A percentile compares a stretch with the other conserved stretches of the same genome.
phyloP scores from a whole-genome alignment of 1,140 invertebrate species.

The Portunus trituberculatus region DNA sequence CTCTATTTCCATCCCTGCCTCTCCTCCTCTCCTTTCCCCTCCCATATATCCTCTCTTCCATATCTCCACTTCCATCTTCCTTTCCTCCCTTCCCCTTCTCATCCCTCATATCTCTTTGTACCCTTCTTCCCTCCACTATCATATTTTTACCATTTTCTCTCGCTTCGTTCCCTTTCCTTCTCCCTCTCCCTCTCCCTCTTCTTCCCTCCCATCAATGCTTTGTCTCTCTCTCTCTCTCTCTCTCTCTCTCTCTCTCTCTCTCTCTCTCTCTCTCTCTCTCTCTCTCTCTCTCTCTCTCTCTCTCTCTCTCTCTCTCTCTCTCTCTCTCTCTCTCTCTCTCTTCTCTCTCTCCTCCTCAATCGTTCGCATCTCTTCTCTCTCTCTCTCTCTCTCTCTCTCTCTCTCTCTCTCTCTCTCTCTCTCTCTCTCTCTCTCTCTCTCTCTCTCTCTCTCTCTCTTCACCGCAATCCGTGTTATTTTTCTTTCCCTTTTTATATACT shows the following conservation, averaged over 20 bases:
- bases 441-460: neutral
- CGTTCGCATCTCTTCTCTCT: neutral
- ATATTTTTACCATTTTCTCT: neutral
- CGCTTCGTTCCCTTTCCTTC: too few species aligned
- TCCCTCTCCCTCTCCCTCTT: too few species aligned
- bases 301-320: neutral
- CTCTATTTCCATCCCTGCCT: neutral
- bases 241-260: too few species aligned
- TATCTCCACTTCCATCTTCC: neutral
- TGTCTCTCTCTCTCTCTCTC: too few species aligned
- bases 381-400: neutral
- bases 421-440: slow-evolving; percentile 17
- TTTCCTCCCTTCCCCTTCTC: neutral
- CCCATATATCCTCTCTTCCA: neutral
- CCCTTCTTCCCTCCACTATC: neutral
- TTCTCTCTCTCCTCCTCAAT: neutral
- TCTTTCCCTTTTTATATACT: too few species aligned
- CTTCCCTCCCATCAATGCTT: too few species aligned
- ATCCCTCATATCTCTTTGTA: neutral
- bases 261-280: too few species aligned
- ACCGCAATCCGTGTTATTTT: too few species aligned
- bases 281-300: too few species aligned
- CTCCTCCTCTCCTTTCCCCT: neutral
- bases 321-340: slow-evolving; percentile 14
- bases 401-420: neutral